Conservation (phyloP, 2,797 vertebrate genomes). For the Sciaenops ocellatus region DNA sequence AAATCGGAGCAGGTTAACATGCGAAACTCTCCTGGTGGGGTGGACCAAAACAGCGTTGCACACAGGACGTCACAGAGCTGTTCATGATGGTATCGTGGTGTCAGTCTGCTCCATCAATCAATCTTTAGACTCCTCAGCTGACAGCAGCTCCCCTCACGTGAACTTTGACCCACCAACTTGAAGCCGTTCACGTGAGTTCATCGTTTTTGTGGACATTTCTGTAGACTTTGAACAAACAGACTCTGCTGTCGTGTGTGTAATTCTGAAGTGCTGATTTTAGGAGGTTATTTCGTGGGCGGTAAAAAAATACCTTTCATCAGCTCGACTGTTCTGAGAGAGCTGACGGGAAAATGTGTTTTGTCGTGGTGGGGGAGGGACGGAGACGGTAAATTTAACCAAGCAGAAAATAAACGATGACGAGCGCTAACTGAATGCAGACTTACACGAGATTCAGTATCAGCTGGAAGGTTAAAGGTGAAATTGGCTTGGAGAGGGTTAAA, state of each 20-base stretch:
- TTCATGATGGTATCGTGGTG: no score
- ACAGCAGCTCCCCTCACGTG: not conserved
- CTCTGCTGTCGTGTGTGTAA: not conserved
- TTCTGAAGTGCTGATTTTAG: not conserved
- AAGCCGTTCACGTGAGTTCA: not conserved
- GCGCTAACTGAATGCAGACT: constrained; percentile 33
- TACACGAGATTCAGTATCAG: not conserved
- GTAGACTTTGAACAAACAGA: not conserved
- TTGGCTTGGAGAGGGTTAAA: constrained; percentile 34
- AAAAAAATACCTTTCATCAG: not conserved
- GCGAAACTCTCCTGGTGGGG: no score
- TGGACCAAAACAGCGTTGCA: no score
- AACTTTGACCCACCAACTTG: not conserved
- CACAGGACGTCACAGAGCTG: no score
- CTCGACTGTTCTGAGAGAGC: not conserved
- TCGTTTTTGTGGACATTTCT: not conserved
- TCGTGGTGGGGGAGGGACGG: not conserved
- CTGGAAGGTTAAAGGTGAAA: constrained; percentile 51
- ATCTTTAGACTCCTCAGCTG: no score
- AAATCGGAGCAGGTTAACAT: no score
- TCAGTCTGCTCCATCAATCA: no score
- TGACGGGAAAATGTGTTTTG: not conserved
- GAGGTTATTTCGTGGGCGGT: not conserved
- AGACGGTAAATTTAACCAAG: constrained; percentile 1
- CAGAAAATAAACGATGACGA: constrained; percentile 24